Conservation (phyloP, 2,797 vertebrate species). For the Gorsachius magnificus region DNA sequence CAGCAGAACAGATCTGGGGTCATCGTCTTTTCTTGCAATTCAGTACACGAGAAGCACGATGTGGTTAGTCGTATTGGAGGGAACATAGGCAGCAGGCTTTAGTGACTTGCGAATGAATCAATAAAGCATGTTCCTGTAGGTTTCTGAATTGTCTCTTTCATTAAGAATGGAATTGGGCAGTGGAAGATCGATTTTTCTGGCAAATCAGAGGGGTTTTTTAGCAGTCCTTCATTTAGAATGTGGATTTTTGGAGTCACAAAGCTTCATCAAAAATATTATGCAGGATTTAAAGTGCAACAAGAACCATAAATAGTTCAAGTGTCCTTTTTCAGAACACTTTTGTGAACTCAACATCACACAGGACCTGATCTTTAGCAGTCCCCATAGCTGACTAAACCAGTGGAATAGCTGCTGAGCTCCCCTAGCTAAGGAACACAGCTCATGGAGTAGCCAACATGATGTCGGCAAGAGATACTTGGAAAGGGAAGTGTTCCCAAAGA, state of each 20-base stretch:
- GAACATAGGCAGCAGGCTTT: not conserved
- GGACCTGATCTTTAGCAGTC: not conserved
- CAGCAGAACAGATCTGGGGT: slow-evolving; percentile 39
- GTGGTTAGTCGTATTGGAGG: slow-evolving; percentile 1
- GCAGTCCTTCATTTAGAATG: not conserved
- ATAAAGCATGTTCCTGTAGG: slow-evolving; percentile 50
- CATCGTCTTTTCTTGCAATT: not conserved
- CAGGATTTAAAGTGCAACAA: not conserved
- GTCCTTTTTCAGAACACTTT: not conserved
- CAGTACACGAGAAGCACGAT: not conserved
- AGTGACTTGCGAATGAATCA: slow-evolving; percentile 48
- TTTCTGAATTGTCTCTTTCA: slow-evolving; percentile 39
- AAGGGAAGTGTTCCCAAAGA: not conserved
- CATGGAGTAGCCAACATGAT: not conserved
- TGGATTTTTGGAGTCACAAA: not conserved
- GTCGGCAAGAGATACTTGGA: not conserved
- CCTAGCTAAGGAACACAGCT: not conserved
- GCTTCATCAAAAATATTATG: not conserved
- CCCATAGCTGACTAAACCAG: not conserved
- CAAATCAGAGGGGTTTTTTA: not conserved
- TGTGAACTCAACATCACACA: not conserved
- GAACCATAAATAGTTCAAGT: not conserved
- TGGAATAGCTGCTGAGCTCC: not conserved
- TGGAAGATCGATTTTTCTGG: slow-evolving; percentile 8
- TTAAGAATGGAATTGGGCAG: slow-evolving; percentile 47